Percentiles rank a stretch among this genome's conserved stretches.
Conservation (phyloP, 1,140 invertebrate species). For the Conopomorpha cramerella region DNA sequence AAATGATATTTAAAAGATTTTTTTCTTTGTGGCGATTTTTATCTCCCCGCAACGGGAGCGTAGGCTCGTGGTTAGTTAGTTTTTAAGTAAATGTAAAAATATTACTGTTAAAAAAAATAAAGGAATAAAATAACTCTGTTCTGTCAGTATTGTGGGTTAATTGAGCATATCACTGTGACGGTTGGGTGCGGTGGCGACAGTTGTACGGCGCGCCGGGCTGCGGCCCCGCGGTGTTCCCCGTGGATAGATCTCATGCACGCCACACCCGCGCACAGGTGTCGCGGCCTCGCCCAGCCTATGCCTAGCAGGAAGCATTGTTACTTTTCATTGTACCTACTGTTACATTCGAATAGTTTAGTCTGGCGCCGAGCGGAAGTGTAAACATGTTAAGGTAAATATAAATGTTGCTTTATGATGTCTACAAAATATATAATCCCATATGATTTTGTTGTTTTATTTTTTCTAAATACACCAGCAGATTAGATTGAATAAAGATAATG, state of each 20-base stretch:
- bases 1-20: conserved; percentile 56
- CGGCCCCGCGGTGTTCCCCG: neutral
- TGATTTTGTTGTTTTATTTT: too few relatives aligned
- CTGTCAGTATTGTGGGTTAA: conserved; percentile 48
- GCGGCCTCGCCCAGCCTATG: too few relatives aligned
- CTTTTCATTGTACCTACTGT: conserved; percentile 35
- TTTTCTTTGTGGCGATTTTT: conserved; percentile 35
- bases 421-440: conserved; percentile 62
- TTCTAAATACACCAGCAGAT: too few relatives aligned
- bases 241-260: too few relatives aligned
- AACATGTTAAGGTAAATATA: conserved; percentile 55
- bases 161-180: too few relatives aligned
- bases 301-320: too few relatives aligned
- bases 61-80: conserved; percentile 54
- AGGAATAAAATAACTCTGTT: conserved; percentile 53
- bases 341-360: conserved; percentile 57
- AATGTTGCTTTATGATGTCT: conserved; percentile 62
- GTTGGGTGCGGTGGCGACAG: too few relatives aligned
- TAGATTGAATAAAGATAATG: too few relatives aligned
- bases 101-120: too few relatives aligned
- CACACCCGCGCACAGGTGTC: too few relatives aligned
- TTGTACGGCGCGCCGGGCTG: neutral
- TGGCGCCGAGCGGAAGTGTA: conserved; percentile 21
- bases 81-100: conserved; percentile 47
- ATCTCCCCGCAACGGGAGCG: conserved; percentile 19